Base-by-base conservation (phyloP, 2,797 vertebrate genomes). In the Stomatorhinus walkeri region DNA sequence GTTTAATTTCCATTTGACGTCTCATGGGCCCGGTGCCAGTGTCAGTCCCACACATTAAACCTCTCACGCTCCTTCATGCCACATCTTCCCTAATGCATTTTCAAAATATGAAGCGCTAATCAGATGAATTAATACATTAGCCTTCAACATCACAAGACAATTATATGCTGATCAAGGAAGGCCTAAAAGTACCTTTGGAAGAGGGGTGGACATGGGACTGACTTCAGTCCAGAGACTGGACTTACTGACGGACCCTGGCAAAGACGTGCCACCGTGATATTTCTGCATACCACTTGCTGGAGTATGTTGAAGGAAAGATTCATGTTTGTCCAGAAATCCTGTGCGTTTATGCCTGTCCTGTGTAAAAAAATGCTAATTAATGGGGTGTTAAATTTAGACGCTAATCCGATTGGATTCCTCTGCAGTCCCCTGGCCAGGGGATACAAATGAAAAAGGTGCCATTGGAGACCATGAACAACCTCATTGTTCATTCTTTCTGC, bases 101-200 rank as follows among this genome's bases (percentile, higher is more conserved):
- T 87, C 52, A 28, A 24, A 87, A 87, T 52, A 79, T 48, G 52
- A 87, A 43, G 48, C n/a, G 32, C 72, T 43, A 81, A 81, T 88
- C 32, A 83, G 32, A 81, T 10, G 8, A 72, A 76, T 81, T 43
- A 88, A 54, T 83, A 16, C 48, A 54, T 51, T 28, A 12, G 46
- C 61, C 87, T 76, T 28, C 16, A 76, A 88, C 43, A 68, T 48
- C 2, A 49, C 8, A 88, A 19, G n/a, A 79, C 16, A 40, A 88
- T 79, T 88, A 72, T 22, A 79, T 51, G 48, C 64, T 52, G 61
- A 40, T 52, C 3, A 48, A 79, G 32, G 48, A 24, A 51, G 10
- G 52, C 28, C 12, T 28, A 6, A 54, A 32, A 16, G 14, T 19
- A n/a, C 85, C 14, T 28, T n/a, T 43, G n/a, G n/a, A 10, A 8